Percentiles rank a stretch among this genome's conserved stretches.
These are phyloP conservation scores for Drosophila arizonae DNA, from an alignment of 1,140 invertebrate genomes.

Conservation along the genomic window DNA sequence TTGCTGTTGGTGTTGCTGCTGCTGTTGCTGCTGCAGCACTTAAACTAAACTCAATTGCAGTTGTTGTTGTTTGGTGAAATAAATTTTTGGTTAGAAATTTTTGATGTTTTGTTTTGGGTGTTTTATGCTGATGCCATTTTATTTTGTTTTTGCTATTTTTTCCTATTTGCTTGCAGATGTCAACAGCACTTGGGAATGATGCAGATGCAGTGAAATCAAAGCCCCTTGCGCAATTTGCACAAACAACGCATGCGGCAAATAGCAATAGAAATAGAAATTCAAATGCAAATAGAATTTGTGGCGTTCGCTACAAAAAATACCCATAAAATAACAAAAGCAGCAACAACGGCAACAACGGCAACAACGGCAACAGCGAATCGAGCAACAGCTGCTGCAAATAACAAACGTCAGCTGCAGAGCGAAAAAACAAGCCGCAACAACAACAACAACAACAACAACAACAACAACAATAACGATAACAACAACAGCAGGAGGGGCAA, in stretches of 20 bases:
- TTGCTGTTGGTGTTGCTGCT: constrained; percentile 8
- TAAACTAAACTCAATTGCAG: constrained; percentile 56
- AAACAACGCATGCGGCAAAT: constrained; percentile 50
- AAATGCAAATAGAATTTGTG: constrained; percentile 74
- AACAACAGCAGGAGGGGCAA: constrained; percentile 27
- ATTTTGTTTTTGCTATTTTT: constrained; percentile 20
- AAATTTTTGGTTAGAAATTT: constrained; percentile 58
- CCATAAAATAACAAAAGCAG: constrained; percentile 62
- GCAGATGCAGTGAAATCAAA: constrained; percentile 73
- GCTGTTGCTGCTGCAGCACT: constrained; percentile 36
- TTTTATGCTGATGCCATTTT: constrained; percentile 22
- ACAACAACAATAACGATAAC: constrained; percentile 25
- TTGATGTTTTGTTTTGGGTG: constrained; percentile 39
- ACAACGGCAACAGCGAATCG: constrained; percentile 16
- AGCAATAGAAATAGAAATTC: constrained; percentile 69
- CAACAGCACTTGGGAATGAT: constrained; percentile 61
- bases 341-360: constrained; percentile 36
- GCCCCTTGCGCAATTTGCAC: constrained; percentile 66
- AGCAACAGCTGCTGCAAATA: constrained; percentile 52
- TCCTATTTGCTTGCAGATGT: constrained; percentile 69
- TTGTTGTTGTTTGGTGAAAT: constrained; percentile 58
- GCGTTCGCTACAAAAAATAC: constrained; percentile 46
- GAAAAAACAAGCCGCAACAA: constrained; percentile 34
- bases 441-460: constrained; percentile 29
- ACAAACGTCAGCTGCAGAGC: constrained; percentile 44